Percentiles rank a stretch among this genome's conserved stretches.
phyloP scores from a whole-genome alignment of 2,888 invertebrate genomes.

The Aphelenchoides bicaudatus region DNA sequence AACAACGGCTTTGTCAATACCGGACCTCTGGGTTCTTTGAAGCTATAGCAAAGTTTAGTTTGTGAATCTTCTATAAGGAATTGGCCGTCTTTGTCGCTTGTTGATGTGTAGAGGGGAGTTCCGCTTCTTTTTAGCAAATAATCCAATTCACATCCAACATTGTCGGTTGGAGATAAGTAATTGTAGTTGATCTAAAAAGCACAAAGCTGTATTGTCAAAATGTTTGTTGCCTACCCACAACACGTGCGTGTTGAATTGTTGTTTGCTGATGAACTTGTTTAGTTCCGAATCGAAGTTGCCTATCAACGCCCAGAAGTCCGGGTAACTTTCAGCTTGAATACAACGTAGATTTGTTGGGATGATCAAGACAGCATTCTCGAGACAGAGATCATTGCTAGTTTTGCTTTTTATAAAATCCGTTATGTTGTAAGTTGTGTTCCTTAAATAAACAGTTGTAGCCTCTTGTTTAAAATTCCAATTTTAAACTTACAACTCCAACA shows the following conservation, averaged over 20 bases:
- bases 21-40: background rate
- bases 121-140: conserved; percentile 5
- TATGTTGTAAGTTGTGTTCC: background rate
- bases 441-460: background rate
- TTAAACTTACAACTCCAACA: background rate
- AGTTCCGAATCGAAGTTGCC: background rate
- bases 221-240: no score
- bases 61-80: background rate
- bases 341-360: conserved; percentile 9
- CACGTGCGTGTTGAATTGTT: background rate
- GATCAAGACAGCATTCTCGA: background rate
- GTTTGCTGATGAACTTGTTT: background rate
- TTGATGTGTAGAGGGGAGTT: background rate
- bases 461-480: no score
- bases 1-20: background rate
- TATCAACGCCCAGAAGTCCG: background rate
- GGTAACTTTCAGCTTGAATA: background rate
- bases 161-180: conserved; percentile 15
- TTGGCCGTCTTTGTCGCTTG: conserved; percentile 8
- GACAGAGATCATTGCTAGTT: background rate
- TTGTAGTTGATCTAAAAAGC: background rate
- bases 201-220: no score
- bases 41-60: background rate
- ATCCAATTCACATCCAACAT: conserved; percentile 15
- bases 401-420: background rate